Percentiles rank a stretch among this genome's conserved stretches.
Conservation (phyloP, 2,797 vertebrate genomes). For the Knipowitschia caucasica region DNA sequence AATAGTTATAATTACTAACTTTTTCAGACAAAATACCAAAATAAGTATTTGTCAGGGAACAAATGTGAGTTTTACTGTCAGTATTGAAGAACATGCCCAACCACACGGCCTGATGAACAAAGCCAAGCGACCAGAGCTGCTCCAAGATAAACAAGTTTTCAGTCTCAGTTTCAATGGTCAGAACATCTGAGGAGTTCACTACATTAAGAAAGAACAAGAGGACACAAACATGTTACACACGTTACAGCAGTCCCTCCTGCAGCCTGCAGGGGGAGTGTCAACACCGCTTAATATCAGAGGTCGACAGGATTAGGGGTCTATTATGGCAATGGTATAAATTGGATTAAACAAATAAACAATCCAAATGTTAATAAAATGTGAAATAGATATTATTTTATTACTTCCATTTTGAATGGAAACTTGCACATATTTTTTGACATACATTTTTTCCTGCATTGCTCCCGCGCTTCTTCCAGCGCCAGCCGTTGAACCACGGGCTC, state of each 20-base stretch:
- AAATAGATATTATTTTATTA: background rate
- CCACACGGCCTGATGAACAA: constrained; percentile 82
- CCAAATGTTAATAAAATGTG: no score
- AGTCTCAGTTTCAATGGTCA: constrained; percentile 82
- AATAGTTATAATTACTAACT: constrained; percentile 10
- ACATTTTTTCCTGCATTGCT: constrained; percentile 89
- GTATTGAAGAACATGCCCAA: constrained; percentile 80
- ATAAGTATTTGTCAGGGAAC: background rate
- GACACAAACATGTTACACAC: no score
- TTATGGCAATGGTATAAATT: no score
- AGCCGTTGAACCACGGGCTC: constrained; percentile 80
- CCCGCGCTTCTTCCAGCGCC: constrained; percentile 81
- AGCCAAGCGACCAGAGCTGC: constrained; percentile 73
- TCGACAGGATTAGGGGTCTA: no score
- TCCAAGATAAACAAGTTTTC: constrained; percentile 87
- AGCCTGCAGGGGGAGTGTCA: constrained; percentile 46
- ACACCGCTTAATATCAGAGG: no score
- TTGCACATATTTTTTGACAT: constrained; percentile 8
- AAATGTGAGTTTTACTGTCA: constrained; percentile 76
- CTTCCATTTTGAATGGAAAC: background rate
- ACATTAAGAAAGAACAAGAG: background rate
- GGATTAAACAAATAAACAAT: no score
- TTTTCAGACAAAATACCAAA: background rate
- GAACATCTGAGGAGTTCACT: constrained; percentile 82
- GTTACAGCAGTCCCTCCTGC: constrained; percentile 4